Evolutionary conservation across 2,113 vertebrate species (phyloP), one percentile per base, ranked within the genome.

Genomic region (Syrrhaptes paradoxus): DNA sequence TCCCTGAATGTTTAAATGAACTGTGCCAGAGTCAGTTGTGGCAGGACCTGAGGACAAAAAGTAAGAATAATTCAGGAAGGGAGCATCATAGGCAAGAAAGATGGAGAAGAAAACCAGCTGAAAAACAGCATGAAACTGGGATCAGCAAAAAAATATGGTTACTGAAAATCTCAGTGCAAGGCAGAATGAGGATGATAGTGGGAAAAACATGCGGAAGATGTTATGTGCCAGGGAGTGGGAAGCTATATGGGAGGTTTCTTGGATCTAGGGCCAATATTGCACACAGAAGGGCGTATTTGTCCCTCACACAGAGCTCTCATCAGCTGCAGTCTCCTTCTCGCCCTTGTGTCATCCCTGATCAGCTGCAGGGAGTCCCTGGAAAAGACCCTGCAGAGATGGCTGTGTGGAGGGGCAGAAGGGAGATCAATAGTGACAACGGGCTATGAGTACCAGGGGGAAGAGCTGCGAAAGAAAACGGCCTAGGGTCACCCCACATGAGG

Each of bases 351-450:
- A 71, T 49, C 49, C 46, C 71, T 5, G 1, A 41, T 26, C 17
- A 61, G 51, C 90, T 90, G 51, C 82, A 28, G 59, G 68, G 38
- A 32, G 22, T n/a, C 52, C 46, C 61, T 68, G 91, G 80, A 68
- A 65, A 52, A 67, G 76, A 36, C 62, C 24, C 48, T n/a, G 46
- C 78, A n/a, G 85, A 34, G 38, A 31, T 7, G 19, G n/a, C 32
- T 32, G 24, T 4, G 2, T 9, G 21, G 43, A 32, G 54, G 58
- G 15, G 59, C 74, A 67, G 41, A 29, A 52, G 16, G 41, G 34
- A 54, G 9, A 11, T 4, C 1, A 7, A 21, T 0, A 0, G 34
- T 3, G 9, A 43, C 74, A 61, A 11, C 1, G 4, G 48, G n/a
- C 25, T 48, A 12, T 2, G 32, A 90, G 46, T 22, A 55, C 12